These are phyloP conservation scores for Sclerurus mexicanus DNA, from an alignment of 2,113 vertebrate species.

Conservation along the genomic window DNA sequence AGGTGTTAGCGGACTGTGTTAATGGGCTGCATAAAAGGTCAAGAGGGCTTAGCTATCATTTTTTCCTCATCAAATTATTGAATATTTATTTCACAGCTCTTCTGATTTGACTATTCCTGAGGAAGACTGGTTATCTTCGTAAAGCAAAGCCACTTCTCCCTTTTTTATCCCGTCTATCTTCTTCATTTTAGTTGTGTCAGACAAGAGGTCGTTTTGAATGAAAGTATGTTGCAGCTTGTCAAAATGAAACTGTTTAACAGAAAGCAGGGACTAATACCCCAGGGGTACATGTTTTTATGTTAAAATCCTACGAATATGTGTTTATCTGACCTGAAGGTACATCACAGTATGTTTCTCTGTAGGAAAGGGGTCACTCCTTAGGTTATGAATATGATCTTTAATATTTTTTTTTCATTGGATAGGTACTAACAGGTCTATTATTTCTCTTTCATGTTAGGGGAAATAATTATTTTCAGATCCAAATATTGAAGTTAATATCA, in stretches of 20 bases:
- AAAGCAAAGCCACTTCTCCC: not conserved
- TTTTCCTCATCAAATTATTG: slow-evolving; percentile 58
- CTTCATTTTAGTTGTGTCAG: not conserved
- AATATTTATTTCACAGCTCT: slow-evolving; percentile 69
- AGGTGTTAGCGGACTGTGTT: slow-evolving; percentile 71
- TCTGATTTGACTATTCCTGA: slow-evolving; percentile 58
- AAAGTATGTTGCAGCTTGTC: not conserved
- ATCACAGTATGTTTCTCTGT: not conserved
- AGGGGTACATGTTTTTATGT: not conserved
- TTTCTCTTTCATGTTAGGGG: not conserved
- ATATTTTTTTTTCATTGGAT: not conserved
- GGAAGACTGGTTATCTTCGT: not conserved
- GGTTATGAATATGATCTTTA: not conserved
- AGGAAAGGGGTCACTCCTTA: not conserved
- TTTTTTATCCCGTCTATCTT: rapidly evolving
- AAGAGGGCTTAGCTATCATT: slow-evolving; percentile 67
- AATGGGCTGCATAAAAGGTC: slow-evolving; percentile 75
- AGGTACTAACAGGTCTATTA: not conserved
- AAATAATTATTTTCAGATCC: not conserved
- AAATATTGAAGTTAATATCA: not conserved
- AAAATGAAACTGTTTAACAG: not conserved
- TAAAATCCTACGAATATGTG: not conserved
- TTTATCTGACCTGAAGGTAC: not conserved
- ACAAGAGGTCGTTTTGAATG: not conserved
- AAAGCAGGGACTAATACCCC: not conserved